These are phyloP conservation scores for Pseudococcus viburni DNA, from an alignment of 2,888 invertebrate species.

Conservation along the genomic window DNA sequence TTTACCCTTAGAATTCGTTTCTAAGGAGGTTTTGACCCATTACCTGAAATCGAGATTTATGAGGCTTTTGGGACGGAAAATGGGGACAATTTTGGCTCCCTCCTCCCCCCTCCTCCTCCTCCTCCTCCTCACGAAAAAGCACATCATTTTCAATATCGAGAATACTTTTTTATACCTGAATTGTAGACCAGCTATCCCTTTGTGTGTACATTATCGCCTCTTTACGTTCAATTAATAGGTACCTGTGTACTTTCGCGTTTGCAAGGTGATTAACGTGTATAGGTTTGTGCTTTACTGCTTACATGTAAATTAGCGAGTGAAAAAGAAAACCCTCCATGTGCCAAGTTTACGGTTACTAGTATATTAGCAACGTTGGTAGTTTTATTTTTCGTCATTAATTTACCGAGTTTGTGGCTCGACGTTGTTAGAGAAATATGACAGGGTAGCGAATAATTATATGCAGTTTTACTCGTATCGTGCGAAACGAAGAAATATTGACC, in stretches of 20 bases:
- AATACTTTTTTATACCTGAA: no score
- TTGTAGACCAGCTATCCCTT: background rate
- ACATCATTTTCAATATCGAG: no score
- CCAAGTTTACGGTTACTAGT: conserved; percentile 13
- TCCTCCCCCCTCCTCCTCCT: no score
- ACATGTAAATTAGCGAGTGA: background rate
- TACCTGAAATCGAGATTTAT: no score
- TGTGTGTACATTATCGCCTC: background rate
- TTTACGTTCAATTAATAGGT: background rate
- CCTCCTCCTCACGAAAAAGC: no score
- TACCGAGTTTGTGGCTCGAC: background rate
- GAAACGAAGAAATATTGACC: conserved; percentile 16
- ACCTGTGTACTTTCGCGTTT: conserved; percentile 4
- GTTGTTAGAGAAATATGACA: conserved; percentile 28
- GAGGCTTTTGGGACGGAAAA: no score
- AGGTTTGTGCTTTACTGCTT: background rate
- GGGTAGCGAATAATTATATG: conserved; percentile 28
- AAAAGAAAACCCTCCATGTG: background rate
- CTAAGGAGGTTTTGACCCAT: no score
- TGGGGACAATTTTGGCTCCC: no score
- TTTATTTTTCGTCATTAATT: conserved; percentile 42
- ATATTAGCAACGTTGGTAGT: background rate
- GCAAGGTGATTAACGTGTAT: background rate
- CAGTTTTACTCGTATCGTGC: conserved; percentile 19
- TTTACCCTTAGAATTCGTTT: no score